Evolutionary conservation across 2,113 vertebrate species (phyloP).

Genomic region (Vicugna pacos): DNA sequence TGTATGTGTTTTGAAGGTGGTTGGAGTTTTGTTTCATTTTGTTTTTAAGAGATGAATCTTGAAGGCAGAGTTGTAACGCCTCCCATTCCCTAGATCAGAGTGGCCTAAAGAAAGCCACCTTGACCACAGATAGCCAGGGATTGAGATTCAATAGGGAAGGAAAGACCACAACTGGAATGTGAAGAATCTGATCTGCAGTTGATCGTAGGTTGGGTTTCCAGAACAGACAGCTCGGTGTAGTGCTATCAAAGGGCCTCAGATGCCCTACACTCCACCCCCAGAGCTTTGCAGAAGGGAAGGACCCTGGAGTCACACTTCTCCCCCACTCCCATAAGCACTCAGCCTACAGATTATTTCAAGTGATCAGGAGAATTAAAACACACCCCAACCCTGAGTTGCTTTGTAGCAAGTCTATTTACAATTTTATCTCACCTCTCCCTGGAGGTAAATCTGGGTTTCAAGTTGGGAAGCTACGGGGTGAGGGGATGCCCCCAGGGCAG

Average conservation of each 20-base stretch:
- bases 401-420: constrained; percentile 79
- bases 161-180: constrained; percentile 65
- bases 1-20: constrained; percentile 54
- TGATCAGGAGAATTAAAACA: constrained; percentile 81
- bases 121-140: constrained; percentile 14
- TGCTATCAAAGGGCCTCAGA: constrained; percentile 19
- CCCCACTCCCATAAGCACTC: constrained; percentile 61
- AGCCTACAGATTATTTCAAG: constrained; percentile 78
- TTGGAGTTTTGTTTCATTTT: constrained; percentile 34
- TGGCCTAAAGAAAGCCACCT: constrained; percentile 46
- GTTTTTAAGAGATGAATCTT: constrained; percentile 52
- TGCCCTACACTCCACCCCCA: constrained; percentile 48
- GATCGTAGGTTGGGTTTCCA: constrained; percentile 55
- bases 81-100: constrained; percentile 44
- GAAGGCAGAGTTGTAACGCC: constrained; percentile 55
- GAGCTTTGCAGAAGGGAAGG: constrained; percentile 1
- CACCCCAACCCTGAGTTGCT: constrained; percentile 77
- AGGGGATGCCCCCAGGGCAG: constrained; percentile 42
- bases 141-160: constrained; percentile 52
- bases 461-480: constrained; percentile 41
- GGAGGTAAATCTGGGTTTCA: constrained; percentile 67
- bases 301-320: constrained; percentile 61
- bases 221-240: constrained; percentile 43
- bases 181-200: constrained; percentile 43
- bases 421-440: constrained; percentile 59